phyloP scores from a whole-genome alignment of 2,113 vertebrate genomes.

The Mirza zaza region DNA sequence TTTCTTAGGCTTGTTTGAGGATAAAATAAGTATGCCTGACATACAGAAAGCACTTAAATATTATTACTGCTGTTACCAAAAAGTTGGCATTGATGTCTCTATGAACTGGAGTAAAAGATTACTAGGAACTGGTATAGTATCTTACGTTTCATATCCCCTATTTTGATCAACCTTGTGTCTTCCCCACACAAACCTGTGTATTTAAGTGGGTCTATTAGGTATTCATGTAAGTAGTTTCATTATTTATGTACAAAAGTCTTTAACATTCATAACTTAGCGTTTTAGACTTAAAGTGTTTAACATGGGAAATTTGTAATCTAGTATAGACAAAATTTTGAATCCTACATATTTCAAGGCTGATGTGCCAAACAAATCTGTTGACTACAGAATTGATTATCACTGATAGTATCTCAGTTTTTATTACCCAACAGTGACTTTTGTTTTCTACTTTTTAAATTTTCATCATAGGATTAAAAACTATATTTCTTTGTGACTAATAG shows the following conservation, averaged over 20 bases:
- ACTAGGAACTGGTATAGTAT: background rate
- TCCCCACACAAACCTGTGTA: background rate
- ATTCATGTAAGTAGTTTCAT: background rate
- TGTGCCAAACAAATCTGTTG: background rate
- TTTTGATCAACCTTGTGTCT: background rate
- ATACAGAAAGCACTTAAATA: constrained; percentile 2
- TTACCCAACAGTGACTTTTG: background rate
- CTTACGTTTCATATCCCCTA: background rate
- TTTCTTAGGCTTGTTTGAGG: constrained; percentile 5
- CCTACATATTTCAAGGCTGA: background rate
- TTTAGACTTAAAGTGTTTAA: constrained; percentile 14
- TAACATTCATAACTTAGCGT: background rate
- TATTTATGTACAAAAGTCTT: constrained; percentile 21
- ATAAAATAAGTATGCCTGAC: background rate
- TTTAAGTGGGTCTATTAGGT: background rate
- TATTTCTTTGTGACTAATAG: constrained; percentile 4
- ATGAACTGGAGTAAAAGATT: background rate
- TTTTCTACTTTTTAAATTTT: background rate
- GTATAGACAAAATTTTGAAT: background rate
- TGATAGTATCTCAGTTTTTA: background rate
- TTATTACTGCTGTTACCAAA: background rate
- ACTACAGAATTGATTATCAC: background rate
- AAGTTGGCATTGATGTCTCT: background rate
- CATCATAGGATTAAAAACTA: background rate
- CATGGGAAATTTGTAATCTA: background rate